Percentiles rank a stretch among this genome's conserved stretches.
Evolutionary conservation across 2,888 invertebrate species (phyloP).

Genomic region (Tipula lateralis): DNA sequence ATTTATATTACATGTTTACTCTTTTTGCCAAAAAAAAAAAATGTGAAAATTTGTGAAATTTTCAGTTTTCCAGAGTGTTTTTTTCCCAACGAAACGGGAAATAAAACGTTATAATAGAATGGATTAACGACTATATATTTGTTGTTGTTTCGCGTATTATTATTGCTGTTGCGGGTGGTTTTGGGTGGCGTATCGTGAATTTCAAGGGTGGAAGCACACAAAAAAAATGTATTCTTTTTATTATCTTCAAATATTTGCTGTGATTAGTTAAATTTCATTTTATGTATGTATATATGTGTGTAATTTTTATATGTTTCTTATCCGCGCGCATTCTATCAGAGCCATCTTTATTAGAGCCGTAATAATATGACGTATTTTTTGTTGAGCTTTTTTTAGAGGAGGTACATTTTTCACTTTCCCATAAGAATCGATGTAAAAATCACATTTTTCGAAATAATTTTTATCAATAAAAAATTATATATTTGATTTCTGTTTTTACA

Average conservation of each 20-base stretch:
- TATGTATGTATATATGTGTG: not conserved
- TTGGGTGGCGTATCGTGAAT: not conserved
- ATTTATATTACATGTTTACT: not conserved
- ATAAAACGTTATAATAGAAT: constrained; percentile 15
- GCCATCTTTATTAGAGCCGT: too few relatives aligned
- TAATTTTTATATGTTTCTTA: not conserved
- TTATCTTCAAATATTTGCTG: constrained; percentile 19
- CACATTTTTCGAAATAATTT: too few relatives aligned
- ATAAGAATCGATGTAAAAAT: too few relatives aligned
- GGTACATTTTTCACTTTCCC: too few relatives aligned
- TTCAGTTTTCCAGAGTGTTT: not conserved
- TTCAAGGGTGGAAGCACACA: not conserved
- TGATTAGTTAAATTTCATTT: constrained; percentile 12
- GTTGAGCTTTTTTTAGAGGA: too few relatives aligned
- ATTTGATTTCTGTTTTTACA: too few relatives aligned
- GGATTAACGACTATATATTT: constrained; percentile 11
- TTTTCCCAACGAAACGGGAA: not conserved
- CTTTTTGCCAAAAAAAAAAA: not conserved
- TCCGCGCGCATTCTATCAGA: not conserved
- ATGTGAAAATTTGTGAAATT: constrained; percentile 24
- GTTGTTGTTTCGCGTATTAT: not conserved
- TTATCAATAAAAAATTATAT: too few relatives aligned
- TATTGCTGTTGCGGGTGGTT: not conserved
- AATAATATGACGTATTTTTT: too few relatives aligned
- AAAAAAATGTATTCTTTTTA: not conserved